These are phyloP conservation scores for Gibbula magus DNA, from an alignment of 2,888 invertebrate genomes.

Conservation along the genomic window DNA sequence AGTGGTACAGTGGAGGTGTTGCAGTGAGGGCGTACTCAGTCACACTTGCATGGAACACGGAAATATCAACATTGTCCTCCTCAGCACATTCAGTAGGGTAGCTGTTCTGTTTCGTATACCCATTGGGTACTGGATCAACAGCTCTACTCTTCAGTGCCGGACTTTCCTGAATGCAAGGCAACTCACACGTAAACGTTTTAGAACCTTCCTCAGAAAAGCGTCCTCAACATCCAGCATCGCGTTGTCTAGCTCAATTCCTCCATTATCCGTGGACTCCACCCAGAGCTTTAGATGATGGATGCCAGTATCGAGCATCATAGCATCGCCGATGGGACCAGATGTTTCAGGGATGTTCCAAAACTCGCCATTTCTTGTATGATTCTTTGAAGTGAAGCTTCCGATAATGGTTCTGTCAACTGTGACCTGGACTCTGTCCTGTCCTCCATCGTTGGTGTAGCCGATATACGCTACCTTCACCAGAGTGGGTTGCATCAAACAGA, in stretches of 20 bases:
- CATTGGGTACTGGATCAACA: background rate
- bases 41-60: slow-evolving; percentile 49
- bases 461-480: slow-evolving; percentile 35
- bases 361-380: background rate
- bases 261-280: slow-evolving; percentile 32
- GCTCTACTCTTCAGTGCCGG: slow-evolving; percentile 28
- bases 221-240: slow-evolving; percentile 48
- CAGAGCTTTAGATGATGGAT: slow-evolving; percentile 40
- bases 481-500: slow-evolving; percentile 43
- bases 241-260: slow-evolving; percentile 52
- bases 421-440: slow-evolving; percentile 36
- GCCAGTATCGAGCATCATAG: slow-evolving; percentile 39
- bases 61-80: slow-evolving; percentile 57
- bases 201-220: slow-evolving; percentile 32
- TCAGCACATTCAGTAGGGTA: slow-evolving; percentile 57
- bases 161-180: slow-evolving; percentile 44
- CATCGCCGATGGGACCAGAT: slow-evolving; percentile 41
- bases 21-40: slow-evolving; percentile 50
- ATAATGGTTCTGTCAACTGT: slow-evolving; percentile 39
- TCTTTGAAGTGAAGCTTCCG: slow-evolving; percentile 28
- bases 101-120: slow-evolving; percentile 42
- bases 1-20: slow-evolving; percentile 47
- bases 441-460: slow-evolving; percentile 49
- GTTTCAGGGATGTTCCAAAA: background rate
- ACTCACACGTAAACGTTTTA: slow-evolving; percentile 50